A percentile compares a stretch with the other conserved stretches of the same genome.
phyloP scores from a whole-genome alignment of 2,113 vertebrate genomes.

The Chionomys nivalis region DNA sequence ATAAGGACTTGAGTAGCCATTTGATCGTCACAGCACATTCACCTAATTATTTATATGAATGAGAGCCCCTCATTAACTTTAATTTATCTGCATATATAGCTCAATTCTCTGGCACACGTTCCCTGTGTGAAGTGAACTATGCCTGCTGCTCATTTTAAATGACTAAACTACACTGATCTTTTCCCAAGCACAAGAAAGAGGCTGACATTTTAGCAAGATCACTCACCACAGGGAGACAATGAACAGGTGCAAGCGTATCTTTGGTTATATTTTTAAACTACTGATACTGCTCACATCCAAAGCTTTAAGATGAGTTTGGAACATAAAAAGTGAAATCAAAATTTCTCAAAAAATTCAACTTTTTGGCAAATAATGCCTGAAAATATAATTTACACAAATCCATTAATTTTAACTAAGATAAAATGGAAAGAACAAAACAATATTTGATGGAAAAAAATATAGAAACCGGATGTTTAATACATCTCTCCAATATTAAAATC shows the following conservation, averaged over 20 bases:
- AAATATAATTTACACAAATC: slow-evolving; percentile 15
- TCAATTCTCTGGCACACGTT: not conserved
- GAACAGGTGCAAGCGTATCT: not conserved
- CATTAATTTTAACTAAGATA: slow-evolving; percentile 46
- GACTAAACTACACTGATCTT: slow-evolving; percentile 18
- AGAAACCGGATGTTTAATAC: not conserved
- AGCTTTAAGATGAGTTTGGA: slow-evolving; percentile 18
- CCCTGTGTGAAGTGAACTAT: not conserved
- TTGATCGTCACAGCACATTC: not conserved
- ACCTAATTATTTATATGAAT: not conserved
- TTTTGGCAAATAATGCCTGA: not conserved
- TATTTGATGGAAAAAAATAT: slow-evolving; percentile 40
- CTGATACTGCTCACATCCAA: not conserved
- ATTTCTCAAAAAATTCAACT: slow-evolving; percentile 14
- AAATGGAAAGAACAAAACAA: not conserved
- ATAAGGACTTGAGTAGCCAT: not conserved
- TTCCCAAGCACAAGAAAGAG: not conserved
- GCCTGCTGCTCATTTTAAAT: not conserved
- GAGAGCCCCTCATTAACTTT: not conserved
- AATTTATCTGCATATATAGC: not conserved
- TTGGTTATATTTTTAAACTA: not conserved
- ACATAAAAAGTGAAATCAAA: not conserved
- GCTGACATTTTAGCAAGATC: not conserved
- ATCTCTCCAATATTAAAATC: slow-evolving; percentile 30
- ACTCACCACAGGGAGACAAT: not conserved